These are phyloP conservation scores for Drosophila punjabiensis DNA, from an alignment of 1,140 invertebrate genomes.

Conservation along the genomic window DNA sequence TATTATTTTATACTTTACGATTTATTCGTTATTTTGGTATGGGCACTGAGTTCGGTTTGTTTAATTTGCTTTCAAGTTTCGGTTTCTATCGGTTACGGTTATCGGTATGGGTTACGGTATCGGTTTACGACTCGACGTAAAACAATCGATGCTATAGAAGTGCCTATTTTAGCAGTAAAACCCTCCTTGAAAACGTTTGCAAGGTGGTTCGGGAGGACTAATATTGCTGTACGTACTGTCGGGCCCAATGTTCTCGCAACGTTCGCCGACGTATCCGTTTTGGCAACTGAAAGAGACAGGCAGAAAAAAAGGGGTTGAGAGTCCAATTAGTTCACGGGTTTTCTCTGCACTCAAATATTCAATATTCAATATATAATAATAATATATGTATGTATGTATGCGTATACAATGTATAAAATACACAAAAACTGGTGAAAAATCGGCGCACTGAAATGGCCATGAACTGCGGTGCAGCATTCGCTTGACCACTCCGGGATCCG, in stretches of 20 bases:
- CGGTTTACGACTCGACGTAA: conserved; percentile 61
- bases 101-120: conserved; percentile 23
- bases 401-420: conserved; percentile 10
- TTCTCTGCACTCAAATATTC: conserved; percentile 9
- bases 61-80: conserved; percentile 32
- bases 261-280: conserved; percentile 92
- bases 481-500: conserved; percentile 40
- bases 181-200: conserved; percentile 77
- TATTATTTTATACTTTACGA: conserved; percentile 20
- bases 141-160: conserved; percentile 85
- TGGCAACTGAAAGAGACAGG: conserved; percentile 90
- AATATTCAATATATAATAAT: conserved; percentile 1
- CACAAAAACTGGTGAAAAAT: conserved; percentile 1
- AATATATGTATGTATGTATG: not conserved
- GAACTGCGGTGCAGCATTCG: conserved; percentile 63
- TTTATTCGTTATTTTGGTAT: conserved; percentile 50
- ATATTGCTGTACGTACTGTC: conserved; percentile 85
- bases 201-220: conserved; percentile 69
- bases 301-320: conserved; percentile 23
- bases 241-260: conserved; percentile 89
- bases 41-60: conserved; percentile 54
- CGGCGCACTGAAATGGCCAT: conserved; percentile 69
- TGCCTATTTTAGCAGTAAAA: conserved; percentile 86
- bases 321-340: conserved; percentile 41
- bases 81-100: conserved; percentile 17